Conservation (phyloP, 2,797 vertebrate species). For the Dipus sagitta region DNA sequence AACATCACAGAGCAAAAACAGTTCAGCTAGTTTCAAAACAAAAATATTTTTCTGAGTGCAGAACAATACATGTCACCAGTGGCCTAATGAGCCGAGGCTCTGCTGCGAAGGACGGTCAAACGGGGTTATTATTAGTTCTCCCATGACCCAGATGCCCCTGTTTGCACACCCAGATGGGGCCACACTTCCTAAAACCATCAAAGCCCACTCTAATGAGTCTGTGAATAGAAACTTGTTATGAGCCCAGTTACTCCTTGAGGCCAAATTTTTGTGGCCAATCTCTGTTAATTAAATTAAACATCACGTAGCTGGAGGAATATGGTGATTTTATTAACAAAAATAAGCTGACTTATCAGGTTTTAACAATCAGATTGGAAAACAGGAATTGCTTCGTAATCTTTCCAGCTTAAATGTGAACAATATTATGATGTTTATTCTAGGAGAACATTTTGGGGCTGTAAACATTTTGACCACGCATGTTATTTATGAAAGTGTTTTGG, state of each 20-base stretch:
- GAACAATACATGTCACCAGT: constrained; percentile 41
- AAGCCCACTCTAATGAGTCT: constrained; percentile 31
- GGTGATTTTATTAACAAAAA: constrained; percentile 60
- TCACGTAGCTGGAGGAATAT: neutral
- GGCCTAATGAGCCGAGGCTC: neutral
- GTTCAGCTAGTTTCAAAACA: constrained; percentile 74
- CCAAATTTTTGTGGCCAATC: constrained; percentile 24
- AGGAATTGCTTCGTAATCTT: constrained; percentile 55
- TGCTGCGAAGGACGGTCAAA: neutral
- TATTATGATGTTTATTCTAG: constrained; percentile 29
- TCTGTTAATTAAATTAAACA: constrained; percentile 16
- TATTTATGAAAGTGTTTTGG: constrained; percentile 32
- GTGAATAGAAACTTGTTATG: constrained; percentile 55
- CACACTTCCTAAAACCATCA: constrained; percentile 65
- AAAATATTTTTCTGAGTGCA: constrained; percentile 72
- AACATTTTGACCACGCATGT: neutral
- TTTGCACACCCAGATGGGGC: constrained; percentile 55
- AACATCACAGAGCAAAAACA: constrained; percentile 54
- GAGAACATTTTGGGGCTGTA: constrained; percentile 41
- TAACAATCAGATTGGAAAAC: constrained; percentile 64
- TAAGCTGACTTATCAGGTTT: constrained; percentile 48
- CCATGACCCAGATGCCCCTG: constrained; percentile 35
- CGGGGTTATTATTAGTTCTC: constrained; percentile 55
- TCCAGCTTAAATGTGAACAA: constrained; percentile 63
- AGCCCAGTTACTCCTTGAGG: neutral